These are phyloP conservation scores for Drosophila conformis DNA, from an alignment of 2,888 invertebrate species.

Conservation along the genomic window DNA sequence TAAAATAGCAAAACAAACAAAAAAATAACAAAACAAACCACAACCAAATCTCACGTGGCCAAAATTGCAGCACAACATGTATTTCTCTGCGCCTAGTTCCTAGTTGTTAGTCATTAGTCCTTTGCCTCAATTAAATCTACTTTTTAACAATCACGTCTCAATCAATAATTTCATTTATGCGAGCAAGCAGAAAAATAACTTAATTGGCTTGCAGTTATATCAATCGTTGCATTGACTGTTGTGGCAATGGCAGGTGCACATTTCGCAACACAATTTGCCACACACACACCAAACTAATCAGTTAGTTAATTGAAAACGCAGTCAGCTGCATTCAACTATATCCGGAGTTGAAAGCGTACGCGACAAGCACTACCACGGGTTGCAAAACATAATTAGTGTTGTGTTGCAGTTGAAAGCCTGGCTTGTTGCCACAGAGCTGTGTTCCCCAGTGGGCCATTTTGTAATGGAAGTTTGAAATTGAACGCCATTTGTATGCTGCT, in stretches of 20 bases:
- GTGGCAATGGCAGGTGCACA: constrained; percentile 18
- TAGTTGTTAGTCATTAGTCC: constrained; percentile 42
- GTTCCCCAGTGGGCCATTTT: constrained; percentile 34
- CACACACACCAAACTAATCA: constrained; percentile 32
- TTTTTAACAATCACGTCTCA: neutral
- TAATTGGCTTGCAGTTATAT: neutral
- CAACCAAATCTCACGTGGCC: constrained; percentile 76
- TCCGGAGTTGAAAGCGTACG: constrained; percentile 28
- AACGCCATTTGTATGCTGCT: constrained; percentile 69
- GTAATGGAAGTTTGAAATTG: constrained; percentile 55
- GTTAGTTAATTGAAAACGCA: constrained; percentile 57
- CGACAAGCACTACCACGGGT: constrained; percentile 1
- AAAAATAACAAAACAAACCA: constrained; percentile 25
- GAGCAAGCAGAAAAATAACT: neutral
- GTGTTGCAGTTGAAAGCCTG: constrained; percentile 10
- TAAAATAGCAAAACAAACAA: constrained; percentile 4
- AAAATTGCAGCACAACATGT: constrained; percentile 53
- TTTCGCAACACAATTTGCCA: constrained; percentile 1
- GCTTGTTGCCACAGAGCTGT: constrained; percentile 6
- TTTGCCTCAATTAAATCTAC: constrained; percentile 20
- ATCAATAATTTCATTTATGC: neutral
- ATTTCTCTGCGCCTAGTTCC: constrained; percentile 55
- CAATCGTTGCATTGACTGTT: constrained; percentile 5
- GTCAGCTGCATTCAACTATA: constrained; percentile 34
- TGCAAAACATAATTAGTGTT: constrained; percentile 41